Evolutionary conservation across 2,888 invertebrate species (phyloP).

Genomic region (Hetaerina titia): DNA sequence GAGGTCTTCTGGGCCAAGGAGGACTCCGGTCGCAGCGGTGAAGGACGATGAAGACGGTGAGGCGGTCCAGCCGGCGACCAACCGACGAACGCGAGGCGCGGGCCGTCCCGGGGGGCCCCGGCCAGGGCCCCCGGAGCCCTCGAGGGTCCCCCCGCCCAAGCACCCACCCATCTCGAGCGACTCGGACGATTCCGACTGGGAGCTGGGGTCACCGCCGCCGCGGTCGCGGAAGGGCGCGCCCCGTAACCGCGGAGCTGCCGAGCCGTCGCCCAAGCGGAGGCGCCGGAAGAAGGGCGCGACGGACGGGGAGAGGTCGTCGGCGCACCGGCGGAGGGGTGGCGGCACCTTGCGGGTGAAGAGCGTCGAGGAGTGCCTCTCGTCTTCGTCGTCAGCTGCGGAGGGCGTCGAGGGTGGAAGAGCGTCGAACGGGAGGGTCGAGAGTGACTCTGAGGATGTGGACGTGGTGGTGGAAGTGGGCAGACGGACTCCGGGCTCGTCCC

Average conservation of each 20-base stretch:
- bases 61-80: conserved; percentile 71
- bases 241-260: conserved; percentile 4
- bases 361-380: conserved; percentile 69
- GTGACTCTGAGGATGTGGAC: conserved; percentile 51
- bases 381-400: conserved; percentile 69
- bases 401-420: neutral
- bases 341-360: conserved; percentile 68
- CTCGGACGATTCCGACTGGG: conserved; percentile 75
- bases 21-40: neutral
- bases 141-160: conserved; percentile 72
- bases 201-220: conserved; percentile 74
- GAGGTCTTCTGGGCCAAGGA: neutral
- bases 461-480: conserved; percentile 71
- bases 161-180: conserved; percentile 1
- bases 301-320: neutral
- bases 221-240: conserved; percentile 63
- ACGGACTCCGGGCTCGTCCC: conserved; percentile 70
- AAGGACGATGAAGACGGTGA: conserved; percentile 71
- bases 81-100: conserved; percentile 73
- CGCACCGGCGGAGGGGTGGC: conserved; percentile 29
- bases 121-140: conserved; percentile 75
- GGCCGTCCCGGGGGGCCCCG: conserved; percentile 73
- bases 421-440: neutral
- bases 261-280: conserved; percentile 39
- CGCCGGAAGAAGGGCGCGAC: conserved; percentile 33